Percentiles rank a stretch among this genome's conserved stretches.
These are phyloP conservation scores for Amblyjoppa fuscipennis DNA, from an alignment of 2,888 invertebrate species.

Conservation along the genomic window DNA sequence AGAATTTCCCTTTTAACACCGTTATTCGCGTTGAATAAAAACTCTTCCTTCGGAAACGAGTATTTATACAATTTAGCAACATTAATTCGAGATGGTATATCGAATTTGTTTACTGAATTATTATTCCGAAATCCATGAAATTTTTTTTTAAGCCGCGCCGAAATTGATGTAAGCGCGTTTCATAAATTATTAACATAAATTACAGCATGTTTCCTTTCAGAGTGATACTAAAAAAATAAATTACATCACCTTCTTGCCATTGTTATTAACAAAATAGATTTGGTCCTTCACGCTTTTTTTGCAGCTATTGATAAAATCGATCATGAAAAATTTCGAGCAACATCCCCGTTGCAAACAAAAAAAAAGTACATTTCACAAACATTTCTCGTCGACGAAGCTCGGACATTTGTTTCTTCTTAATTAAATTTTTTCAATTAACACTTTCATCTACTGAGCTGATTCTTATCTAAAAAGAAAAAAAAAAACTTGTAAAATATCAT, in stretches of 20 bases:
- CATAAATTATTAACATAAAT: too few relatives aligned
- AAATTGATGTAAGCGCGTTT: background rate
- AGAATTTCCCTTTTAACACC: background rate
- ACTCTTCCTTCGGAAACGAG: too few relatives aligned
- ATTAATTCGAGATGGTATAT: background rate
- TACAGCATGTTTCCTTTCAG: too few relatives aligned
- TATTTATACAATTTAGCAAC: background rate
- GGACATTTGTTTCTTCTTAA: background rate
- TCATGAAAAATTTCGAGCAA: background rate
- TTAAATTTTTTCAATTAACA: background rate
- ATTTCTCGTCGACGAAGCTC: background rate
- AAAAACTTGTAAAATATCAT: background rate
- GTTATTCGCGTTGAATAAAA: background rate
- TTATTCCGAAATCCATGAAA: background rate
- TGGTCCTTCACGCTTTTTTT: background rate
- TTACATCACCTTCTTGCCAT: too few relatives aligned
- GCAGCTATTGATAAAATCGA: background rate
- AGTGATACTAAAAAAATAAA: too few relatives aligned
- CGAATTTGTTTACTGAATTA: background rate
- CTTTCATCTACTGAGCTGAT: too few relatives aligned
- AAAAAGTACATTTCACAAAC: background rate
- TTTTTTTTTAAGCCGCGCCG: too few relatives aligned
- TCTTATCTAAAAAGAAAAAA: background rate
- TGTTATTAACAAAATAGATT: background rate
- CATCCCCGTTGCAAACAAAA: background rate